Evolutionary conservation across 2,113 vertebrate genomes (phyloP), one percentile per base, ranked within the genome.

Genomic region (Aplodontia rufa): DNA sequence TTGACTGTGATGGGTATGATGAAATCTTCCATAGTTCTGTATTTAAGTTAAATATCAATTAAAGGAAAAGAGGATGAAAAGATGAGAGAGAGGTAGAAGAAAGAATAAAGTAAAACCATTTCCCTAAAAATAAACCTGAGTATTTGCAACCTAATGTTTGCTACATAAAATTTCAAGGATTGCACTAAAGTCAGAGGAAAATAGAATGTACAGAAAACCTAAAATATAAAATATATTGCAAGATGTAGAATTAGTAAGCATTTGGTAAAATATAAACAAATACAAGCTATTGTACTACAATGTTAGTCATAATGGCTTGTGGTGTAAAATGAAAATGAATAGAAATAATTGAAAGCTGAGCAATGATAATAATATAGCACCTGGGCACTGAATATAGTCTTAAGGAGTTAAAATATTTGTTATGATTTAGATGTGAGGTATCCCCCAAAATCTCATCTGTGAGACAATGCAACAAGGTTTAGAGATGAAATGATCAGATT

Each of bases 81-180:
- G 6, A 40, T 8, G 5, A 17, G 30, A 1, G 30, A 5, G 1
- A 0, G 24, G 17, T 30, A 11, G 2, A 22, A 40, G 9, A 58
- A 13, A 32, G 26, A 24, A 16, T 51, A 6, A 51, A 88, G 58
- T n/a, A 79, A 66, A 58, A 6, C 2, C 55, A 80, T 69, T 80
- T 55, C 5, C 4, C 10, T 45, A 42, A 55, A 80, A 91, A 69
- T 30, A 45, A 85, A 76, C 42, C 8, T 49, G 14, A 88, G 7
- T n/a, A 13, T 30, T 75, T 28, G 3, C 11, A 24, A 84, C 3
- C 16, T 42, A 75, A 64, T 14, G 2, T 26, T 84, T 51, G 26
- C 22, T 28, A 13, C n/a, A 76, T 20, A 68, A 42, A 68, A n/a
- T 42, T 85, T 26, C 45, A 76, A 85, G 58, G 19, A 6, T 9